Percentiles rank a stretch among this genome's conserved stretches.
phyloP scores from a whole-genome alignment of 2,888 invertebrate genomes.

The Diarsia brunnea region DNA sequence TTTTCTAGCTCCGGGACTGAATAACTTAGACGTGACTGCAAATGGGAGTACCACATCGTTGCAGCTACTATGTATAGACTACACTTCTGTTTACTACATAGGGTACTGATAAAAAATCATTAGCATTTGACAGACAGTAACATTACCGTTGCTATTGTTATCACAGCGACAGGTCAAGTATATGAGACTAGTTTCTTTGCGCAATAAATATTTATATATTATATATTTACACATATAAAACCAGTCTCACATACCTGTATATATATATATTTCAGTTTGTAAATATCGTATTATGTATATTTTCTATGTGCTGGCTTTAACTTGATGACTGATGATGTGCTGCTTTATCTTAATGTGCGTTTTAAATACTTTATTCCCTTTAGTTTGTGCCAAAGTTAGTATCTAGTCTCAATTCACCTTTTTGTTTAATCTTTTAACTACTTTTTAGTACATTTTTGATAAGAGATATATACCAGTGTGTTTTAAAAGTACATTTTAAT shows the following conservation, averaged over 20 bases:
- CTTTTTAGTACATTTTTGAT: conserved; percentile 43
- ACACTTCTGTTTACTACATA: neutral
- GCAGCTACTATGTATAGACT: neutral
- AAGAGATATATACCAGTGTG: conserved; percentile 53
- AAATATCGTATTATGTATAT: conserved; percentile 53
- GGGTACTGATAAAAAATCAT: conserved; percentile 26
- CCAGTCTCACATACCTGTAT: conserved; percentile 56
- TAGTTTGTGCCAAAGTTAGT: conserved; percentile 60
- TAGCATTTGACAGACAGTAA: conserved; percentile 65
- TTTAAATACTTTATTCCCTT: conserved; percentile 55
- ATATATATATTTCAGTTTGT: conserved; percentile 42
- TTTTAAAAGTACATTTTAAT: conserved; percentile 53
- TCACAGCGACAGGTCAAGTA: conserved; percentile 52
- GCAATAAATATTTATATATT: conserved; percentile 34
- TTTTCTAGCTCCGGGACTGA: conserved; percentile 2
- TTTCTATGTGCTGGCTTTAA: conserved; percentile 65
- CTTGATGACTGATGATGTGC: conserved; percentile 63
- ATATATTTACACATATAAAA: conserved; percentile 36
- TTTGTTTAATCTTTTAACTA: conserved; percentile 38
- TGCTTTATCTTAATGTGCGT: conserved; percentile 58
- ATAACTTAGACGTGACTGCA: conserved; percentile 8
- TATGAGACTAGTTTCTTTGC: conserved; percentile 48
- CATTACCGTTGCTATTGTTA: conserved; percentile 53
- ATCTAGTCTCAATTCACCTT: conserved; percentile 52
- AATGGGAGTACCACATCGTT: neutral